A percentile compares a stretch with the other conserved stretches of the same genome.
phyloP scores from a whole-genome alignment of 1,140 invertebrate species.

The Procambarus clarkii region DNA sequence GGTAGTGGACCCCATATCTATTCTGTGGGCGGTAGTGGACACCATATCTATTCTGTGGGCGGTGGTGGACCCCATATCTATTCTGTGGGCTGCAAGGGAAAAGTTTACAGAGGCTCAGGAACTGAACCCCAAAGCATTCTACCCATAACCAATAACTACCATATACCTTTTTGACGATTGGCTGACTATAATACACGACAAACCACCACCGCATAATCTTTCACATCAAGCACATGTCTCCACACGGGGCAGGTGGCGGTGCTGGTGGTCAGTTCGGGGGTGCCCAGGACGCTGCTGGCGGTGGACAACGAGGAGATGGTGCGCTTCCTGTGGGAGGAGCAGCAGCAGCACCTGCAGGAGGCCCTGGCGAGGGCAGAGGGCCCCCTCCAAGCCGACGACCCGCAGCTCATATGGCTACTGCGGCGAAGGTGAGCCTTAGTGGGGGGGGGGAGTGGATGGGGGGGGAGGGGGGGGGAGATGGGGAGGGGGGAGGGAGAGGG shows the following conservation, averaged over 20 bases:
- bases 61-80: no score
- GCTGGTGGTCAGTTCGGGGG: background rate
- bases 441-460: no score
- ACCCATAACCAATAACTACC: background rate
- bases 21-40: no score
- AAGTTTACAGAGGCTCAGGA: background rate
- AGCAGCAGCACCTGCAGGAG: background rate
- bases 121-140: background rate
- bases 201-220: background rate
- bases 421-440: slow-evolving; percentile 23
- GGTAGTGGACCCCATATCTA: no score
- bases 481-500: background rate
- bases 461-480: background rate
- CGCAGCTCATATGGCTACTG: slow-evolving; percentile 22
- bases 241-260: background rate
- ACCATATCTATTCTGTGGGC: no score
- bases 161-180: no score
- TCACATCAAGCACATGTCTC: background rate
- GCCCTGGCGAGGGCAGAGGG: slow-evolving; percentile 5
- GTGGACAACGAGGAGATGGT: background rate
- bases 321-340: background rate
- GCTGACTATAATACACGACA: background rate
- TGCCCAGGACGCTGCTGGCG: background rate
- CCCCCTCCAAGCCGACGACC: slow-evolving; percentile 30
- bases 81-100: background rate